Evolutionary conservation across 2,797 vertebrate species (phyloP).

Genomic region (Eulemur rubriventer): DNA sequence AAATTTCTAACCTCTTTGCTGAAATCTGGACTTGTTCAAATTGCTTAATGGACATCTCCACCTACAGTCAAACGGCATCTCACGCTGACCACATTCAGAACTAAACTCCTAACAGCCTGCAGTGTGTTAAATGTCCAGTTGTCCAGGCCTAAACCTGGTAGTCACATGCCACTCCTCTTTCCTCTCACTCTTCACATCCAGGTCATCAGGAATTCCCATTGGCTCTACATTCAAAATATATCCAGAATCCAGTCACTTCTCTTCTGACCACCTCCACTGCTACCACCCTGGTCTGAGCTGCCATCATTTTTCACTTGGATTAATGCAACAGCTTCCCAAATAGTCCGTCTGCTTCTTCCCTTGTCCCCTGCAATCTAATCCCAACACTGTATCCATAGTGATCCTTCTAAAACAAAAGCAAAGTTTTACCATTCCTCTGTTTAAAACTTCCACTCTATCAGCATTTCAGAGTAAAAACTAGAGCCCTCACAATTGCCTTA

Average conservation of each 20-base stretch:
- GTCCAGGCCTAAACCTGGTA: not conserved
- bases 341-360: not conserved
- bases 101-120: not conserved
- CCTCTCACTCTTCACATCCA: not conserved
- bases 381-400: not conserved
- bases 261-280: not conserved
- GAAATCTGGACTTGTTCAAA: not conserved
- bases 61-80: not conserved
- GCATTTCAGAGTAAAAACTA: not conserved
- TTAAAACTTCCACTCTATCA: not conserved
- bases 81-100: not conserved
- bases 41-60: not conserved
- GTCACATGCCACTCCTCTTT: fast-evolving
- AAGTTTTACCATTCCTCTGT: not conserved
- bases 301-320: not conserved
- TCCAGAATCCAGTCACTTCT: not conserved
- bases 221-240: not conserved
- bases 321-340: not conserved
- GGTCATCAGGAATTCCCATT: not conserved
- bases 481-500: not conserved
- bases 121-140: not conserved
- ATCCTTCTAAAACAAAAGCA: not conserved
- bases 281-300: not conserved
- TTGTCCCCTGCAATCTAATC: not conserved
- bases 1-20: not conserved